Conservation (phyloP, 2,888 invertebrate genomes). For the Charanyca ferruginea region DNA sequence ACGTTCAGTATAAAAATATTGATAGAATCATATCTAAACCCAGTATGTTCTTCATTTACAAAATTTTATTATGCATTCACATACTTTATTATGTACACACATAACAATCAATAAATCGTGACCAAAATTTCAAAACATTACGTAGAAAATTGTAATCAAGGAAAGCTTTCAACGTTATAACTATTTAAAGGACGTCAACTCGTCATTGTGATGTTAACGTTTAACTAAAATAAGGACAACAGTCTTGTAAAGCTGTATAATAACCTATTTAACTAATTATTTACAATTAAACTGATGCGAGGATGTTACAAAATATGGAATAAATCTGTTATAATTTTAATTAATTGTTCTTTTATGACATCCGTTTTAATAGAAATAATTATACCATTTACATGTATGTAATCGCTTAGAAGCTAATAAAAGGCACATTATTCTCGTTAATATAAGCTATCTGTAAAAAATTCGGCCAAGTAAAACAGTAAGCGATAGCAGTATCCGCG, state of each 20-base stretch:
- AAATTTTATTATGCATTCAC: conserved; percentile 61
- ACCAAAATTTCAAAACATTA: conserved; percentile 35
- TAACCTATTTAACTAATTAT: conserved; percentile 53
- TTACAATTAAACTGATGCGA: conserved; percentile 61
- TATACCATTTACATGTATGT: conserved; percentile 65
- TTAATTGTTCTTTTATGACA: conserved; percentile 41
- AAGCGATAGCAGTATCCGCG: conserved; percentile 16
- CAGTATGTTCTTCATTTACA: conserved; percentile 50
- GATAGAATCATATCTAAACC: conserved; percentile 54
- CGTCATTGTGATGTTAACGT: conserved; percentile 72
- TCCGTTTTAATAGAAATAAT: conserved; percentile 45
- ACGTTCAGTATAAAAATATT: conserved; percentile 65
- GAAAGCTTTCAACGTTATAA: conserved; percentile 37
- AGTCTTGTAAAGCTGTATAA: conserved; percentile 79
- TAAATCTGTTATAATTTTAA: conserved; percentile 39
- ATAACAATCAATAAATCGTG: conserved; percentile 36
- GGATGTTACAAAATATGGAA: conserved; percentile 64
- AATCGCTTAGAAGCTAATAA: conserved; percentile 74
- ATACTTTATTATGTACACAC: conserved; percentile 36
- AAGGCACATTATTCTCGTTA: conserved; percentile 77
- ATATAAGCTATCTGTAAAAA: conserved; percentile 49
- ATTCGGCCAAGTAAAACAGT: conserved; percentile 34
- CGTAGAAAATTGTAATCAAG: conserved; percentile 48
- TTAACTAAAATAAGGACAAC: conserved; percentile 77
- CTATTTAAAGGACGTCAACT: conserved; percentile 35